Evolutionary conservation across 2,888 invertebrate genomes (phyloP), one percentile per base, ranked within the genome.

Genomic region (Chromoteleia sp.): DNA sequence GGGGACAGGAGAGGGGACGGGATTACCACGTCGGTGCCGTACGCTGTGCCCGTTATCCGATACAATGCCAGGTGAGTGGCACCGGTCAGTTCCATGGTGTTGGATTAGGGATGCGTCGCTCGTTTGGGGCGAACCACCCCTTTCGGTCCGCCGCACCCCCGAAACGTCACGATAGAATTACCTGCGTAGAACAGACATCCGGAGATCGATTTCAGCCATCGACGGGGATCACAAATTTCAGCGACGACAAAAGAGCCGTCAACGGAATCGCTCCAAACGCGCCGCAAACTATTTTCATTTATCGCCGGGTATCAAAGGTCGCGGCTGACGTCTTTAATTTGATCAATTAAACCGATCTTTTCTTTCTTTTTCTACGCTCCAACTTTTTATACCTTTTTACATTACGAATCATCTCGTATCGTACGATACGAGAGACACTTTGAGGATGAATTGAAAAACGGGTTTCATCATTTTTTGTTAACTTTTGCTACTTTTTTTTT

Each of bases 41-140:
- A 84, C 82, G 84, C 84, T 81, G 84, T 85, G 87, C 88, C 87
- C 87, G 88, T 89, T 87, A 88, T 87, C 88, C 88, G 87, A 88
- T 87, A 89, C 88, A 88, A 89, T 87, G 86, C 88, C 85, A 84
- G 85, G 88, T 89, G 88, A 89, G 90, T 89, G 88, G 89, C 88
- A 86, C 86, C 88, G 88, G 87, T 88, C 86, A 86, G 86, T 86
- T 85, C 85, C 87, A 87, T 87, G 88, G 88, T 87, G 89, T 88
- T 87, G 89, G 89, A 90, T 90, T 88, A 90, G 89, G 89, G 89
- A 88, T 88, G 87, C 88, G 88, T 88, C 87, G 88, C 86, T 90
- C 89, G 89, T 90, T 90, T 88, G 88, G 89, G 87, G 87, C 86
- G 84, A 86, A 61, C 81, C 81, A 67, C 71, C 79, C 82, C 82